Evolutionary conservation across 1,140 invertebrate genomes (phyloP), one percentile per base, ranked within the genome.

Genomic region (Stenopsyche tienmushanensis): DNA sequence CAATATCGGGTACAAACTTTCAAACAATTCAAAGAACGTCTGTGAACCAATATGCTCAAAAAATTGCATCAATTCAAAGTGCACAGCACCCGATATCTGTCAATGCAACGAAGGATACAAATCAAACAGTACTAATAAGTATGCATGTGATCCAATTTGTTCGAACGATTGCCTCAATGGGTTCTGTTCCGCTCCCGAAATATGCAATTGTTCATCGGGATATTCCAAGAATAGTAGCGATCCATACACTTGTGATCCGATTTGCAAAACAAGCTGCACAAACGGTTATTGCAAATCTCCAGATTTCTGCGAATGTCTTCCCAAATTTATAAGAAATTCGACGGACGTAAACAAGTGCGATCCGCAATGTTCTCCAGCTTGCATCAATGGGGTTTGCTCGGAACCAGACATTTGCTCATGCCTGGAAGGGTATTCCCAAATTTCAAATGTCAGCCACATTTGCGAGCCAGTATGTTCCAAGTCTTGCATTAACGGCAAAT

Each of bases 181-280:
- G n/a, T n/a, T n/a, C n/a, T n/a, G n/a, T n/a, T n/a, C n/a, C n/a
- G 76, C 72, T 0, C 83, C 83, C 2, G 73, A 83, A n/a, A 71
- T 63, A 2, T 85, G 84, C 63, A 77, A 73, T 1, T 87, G 86
- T 69, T 77, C 75, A 50, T 72, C 76, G 2, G 85, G 86, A 7
- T 87, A 82, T 72, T 71, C 64, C 0, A 64, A 81, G 24, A 79
- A 83, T 20, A 53, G 29, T 2, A 42, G 9, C 1, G 18, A 55
- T 39, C 2, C 8, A 2, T 39, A 59, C 24, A 72, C 66, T 42
- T 81, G 79, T 66, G 52, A 70, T 13, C 76, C 78, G 0, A 70
- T 75, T 34, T 80, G 78, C 57, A 71, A 72, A 53, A 58, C 45
- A 1, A 64, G 54, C 1, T 80, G 78, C 63, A 71, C n/a, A 53